Evolutionary conservation across 1,140 invertebrate species (phyloP).

Genomic region (Holotrichia oblita): DNA sequence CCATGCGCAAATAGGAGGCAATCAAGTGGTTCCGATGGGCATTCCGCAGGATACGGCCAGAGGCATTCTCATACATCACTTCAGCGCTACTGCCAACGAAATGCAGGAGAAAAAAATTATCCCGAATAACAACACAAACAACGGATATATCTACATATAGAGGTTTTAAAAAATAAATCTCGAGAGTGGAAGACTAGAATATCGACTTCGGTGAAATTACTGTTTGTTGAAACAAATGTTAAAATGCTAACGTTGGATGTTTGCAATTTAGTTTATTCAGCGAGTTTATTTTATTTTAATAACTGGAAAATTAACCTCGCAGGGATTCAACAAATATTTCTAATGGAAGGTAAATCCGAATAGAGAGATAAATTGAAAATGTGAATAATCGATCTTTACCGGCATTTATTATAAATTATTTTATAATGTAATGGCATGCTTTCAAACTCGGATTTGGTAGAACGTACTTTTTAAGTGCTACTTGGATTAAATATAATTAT

Average conservation of each 20-base stretch:
- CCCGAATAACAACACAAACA: conserved; percentile 2
- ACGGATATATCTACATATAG: background rate
- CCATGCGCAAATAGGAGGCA: conserved; percentile 15
- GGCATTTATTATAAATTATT: background rate
- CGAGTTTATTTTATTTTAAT: background rate
- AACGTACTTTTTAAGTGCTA: background rate
- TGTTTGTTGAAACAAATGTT: background rate
- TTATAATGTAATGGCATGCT: background rate
- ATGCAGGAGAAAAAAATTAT: background rate
- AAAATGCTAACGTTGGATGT: background rate
- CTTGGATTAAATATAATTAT: background rate
- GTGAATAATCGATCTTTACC: background rate
- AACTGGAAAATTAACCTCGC: background rate
- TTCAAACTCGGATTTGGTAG: background rate
- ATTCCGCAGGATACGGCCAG: background rate
- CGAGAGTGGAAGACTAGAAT: background rate
- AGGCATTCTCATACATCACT: background rate
- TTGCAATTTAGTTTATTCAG: background rate
- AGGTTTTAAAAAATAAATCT: background rate
- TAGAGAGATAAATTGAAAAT: background rate
- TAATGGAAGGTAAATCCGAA: background rate
- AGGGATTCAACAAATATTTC: background rate
- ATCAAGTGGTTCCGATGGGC: conserved; percentile 4
- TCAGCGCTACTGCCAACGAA: background rate
- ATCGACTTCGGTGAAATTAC: background rate